Evolutionary conservation across 1,140 invertebrate species (phyloP), one percentile per base, ranked within the genome.

Genomic region (Magallana ariakensis): DNA sequence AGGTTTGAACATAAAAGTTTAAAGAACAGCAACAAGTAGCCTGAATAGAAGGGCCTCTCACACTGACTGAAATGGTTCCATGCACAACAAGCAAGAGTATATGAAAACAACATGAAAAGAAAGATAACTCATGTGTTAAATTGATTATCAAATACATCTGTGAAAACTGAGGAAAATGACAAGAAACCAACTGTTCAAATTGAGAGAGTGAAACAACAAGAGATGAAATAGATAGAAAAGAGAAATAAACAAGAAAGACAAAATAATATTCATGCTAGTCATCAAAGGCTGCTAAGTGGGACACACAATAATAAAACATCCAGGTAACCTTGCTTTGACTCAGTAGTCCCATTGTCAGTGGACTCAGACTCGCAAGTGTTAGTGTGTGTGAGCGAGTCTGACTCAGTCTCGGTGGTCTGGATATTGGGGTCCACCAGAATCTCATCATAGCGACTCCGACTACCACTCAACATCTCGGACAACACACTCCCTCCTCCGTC

Each of bases 401-500:
- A 82, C 46, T 82, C 80, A 54, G 80, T 82, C 46, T 82, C 80
- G 0, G 80, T 82, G 5, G 46, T 55, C 10, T 56, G 80, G 46
- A n/a, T 82, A 15, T 55, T 54, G 53, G 75, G 75, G 15, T 82
- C 46, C 9, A 53, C 80, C 46, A 54, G 19, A 16, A 82, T 82
- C 46, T 82, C 66, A 33, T 75, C 66, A 33, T 75, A 75, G 8
- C 11, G 22, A 75, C 66, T 75, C 26, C 66, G 66, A 80, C 66
- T 75, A 1, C 80, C 83, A 60, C 58, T 66, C 16, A 58, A 60
- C 84, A 85, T 87, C 62, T 87, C 58, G 19, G 86, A 46, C 54
- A 87, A 56, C 85, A 85, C 66, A 84, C 88, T 89, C 11, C 26
- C 56, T 53, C 60, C 85, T 33, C 85, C 83, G 7, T 86, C 86